These are phyloP conservation scores for Rhynchomys soricoides DNA, from an alignment of 2,113 vertebrate genomes.

Conservation along the genomic window DNA sequence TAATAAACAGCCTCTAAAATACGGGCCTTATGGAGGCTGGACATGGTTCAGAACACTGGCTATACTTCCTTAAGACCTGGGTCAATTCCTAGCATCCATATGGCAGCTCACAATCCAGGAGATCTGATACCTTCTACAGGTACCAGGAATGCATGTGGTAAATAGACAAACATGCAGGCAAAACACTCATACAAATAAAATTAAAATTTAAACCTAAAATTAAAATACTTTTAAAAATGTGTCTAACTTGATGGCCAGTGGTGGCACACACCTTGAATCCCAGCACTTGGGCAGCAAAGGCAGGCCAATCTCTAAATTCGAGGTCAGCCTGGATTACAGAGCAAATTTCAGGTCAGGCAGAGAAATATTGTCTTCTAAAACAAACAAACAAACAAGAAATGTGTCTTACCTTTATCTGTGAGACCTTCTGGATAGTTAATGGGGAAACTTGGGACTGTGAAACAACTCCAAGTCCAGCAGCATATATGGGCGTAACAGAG, in stretches of 20 bases:
- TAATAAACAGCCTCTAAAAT: constrained; percentile 48
- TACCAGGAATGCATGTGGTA: background rate
- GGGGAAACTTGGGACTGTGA: constrained; percentile 87
- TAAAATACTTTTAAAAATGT: background rate
- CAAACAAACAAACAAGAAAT: background rate
- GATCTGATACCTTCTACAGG: background rate
- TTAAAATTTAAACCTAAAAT: background rate
- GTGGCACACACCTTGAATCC: background rate
- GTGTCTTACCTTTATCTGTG: constrained; percentile 86
- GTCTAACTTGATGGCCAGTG: background rate
- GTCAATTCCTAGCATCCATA: background rate
- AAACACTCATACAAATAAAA: background rate
- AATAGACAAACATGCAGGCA: background rate
- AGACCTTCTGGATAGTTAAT: constrained; percentile 85
- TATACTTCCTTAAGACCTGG: background rate
- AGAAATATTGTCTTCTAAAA: background rate
- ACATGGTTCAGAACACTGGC: background rate
- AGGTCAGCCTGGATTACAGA: background rate
- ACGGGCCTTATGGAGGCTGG: background rate
- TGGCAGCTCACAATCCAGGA: background rate
- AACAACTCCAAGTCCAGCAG: constrained; percentile 83
- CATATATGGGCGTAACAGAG: constrained; percentile 83
- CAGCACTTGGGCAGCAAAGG: background rate
- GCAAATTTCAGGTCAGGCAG: background rate
- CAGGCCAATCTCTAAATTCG: background rate